Conservation (phyloP, 2,888 invertebrate genomes). For the Apocheima hispidaria region DNA sequence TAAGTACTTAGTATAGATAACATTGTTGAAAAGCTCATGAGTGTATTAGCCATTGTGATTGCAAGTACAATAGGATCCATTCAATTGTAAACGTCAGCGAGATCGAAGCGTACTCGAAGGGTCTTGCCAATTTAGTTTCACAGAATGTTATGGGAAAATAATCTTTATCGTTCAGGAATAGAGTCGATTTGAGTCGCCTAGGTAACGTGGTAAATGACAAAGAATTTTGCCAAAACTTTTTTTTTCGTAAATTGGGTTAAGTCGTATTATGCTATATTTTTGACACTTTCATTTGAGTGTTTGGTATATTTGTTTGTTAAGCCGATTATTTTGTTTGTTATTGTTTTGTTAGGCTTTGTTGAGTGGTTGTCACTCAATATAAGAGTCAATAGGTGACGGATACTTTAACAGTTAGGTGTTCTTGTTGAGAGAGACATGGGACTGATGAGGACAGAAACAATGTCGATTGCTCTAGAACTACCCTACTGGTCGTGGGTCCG, state of each 20-base stretch:
- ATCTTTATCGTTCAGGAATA: conserved; percentile 42
- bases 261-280: conserved; percentile 58
- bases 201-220: conserved; percentile 41
- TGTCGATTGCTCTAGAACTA: too few relatives aligned
- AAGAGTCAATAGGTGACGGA: conserved; percentile 48
- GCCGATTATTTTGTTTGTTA: conserved; percentile 71
- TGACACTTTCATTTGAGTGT: conserved; percentile 70
- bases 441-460: too few relatives aligned
- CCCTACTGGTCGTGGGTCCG: too few relatives aligned
- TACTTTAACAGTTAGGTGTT: conserved; percentile 37
- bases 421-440: background rate
- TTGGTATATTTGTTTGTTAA: conserved; percentile 69
- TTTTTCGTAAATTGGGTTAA: conserved; percentile 75
- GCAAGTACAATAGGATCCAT: conserved; percentile 63
- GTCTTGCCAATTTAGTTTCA: conserved; percentile 33
- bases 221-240: conserved; percentile 54
- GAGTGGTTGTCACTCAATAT: conserved; percentile 42
- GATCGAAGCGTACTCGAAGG: too few relatives aligned
- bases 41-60: conserved; percentile 79
- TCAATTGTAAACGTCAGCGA: conserved; percentile 73
- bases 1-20: conserved; percentile 81
- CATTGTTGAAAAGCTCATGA: conserved; percentile 83
- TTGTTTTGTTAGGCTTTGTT: conserved; percentile 59
- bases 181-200: conserved; percentile 9
- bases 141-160: conserved; percentile 39